These are phyloP conservation scores for Ptychobarbus kaznakovi DNA, from an alignment of 2,797 vertebrate genomes.

Conservation along the genomic window DNA sequence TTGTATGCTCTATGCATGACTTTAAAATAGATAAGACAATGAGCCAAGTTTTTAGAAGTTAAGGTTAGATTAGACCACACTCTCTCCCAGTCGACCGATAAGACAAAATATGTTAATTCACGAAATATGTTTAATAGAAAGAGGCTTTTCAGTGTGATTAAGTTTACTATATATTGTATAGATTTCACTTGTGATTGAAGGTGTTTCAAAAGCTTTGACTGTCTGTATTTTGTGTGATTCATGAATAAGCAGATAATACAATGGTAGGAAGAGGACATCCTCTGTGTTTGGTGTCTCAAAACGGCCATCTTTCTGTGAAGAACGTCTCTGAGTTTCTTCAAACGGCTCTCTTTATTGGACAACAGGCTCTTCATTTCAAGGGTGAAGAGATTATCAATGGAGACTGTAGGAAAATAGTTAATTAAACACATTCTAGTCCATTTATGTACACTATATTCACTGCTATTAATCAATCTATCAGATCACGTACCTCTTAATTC, in stretches of 20 bases:
- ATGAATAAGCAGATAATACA: neutral
- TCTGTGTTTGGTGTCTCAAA: neutral
- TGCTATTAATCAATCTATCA: neutral
- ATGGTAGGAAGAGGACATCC: neutral
- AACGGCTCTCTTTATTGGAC: neutral
- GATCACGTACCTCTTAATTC: neutral
- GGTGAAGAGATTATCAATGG: neutral
- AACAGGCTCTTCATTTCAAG: neutral
- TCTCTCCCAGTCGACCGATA: too few species aligned
- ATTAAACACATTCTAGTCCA: neutral
- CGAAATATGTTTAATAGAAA: too few species aligned
- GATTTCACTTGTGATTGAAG: neutral
- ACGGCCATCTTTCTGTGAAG: neutral
- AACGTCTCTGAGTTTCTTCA: neutral
- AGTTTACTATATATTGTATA: too few species aligned
- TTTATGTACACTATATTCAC: neutral
- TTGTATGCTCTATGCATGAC: too few species aligned
- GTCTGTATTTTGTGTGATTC: neutral
- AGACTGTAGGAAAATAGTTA: neutral
- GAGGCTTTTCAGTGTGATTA: too few species aligned
- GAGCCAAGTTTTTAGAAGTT: too few species aligned
- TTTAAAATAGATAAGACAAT: too few species aligned
- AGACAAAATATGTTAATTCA: too few species aligned
- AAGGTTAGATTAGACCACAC: too few species aligned
- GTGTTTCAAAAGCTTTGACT: neutral